Base-by-base conservation (phyloP, 2,797 vertebrate genomes). In the Pseudochromis fuscus region DNA sequence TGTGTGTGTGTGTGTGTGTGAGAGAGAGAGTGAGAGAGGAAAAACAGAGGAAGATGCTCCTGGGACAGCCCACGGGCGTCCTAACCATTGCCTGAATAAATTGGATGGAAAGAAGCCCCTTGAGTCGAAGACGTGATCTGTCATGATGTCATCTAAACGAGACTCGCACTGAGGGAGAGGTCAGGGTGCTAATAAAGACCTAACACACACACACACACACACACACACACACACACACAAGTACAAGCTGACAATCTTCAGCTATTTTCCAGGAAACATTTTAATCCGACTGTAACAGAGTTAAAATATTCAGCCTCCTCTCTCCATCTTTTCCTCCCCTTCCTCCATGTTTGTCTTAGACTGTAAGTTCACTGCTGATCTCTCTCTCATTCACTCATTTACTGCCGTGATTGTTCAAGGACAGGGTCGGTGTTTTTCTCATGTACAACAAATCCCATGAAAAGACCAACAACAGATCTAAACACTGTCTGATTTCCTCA, bases 61-160 rank as follows among this genome's bases (percentile, higher is more conserved):
- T 66, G 81, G 88, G 88, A 89, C 83, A 87, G 79, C 83, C 76
- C 71, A 77, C 67, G 75, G 87, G 84, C 77, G 38, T 85, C 72
- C 72, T 85, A 85, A 88, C 81, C 74, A 83, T 72, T 81, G 87
- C 82, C 88, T 88, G 86, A 90, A 89, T 88, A 86, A 91, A 93
- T 89, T 91, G 89, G 89, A 92, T 75, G 86, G 91, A 89, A 90
- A 88, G 84, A 87, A 85, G 81, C 79, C 83, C 81, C 85, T 86
- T 62, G 77, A 86, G 90, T 82, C 24, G 59, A 81, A 87, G 83
- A 87, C 67, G 84, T 90, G 90, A 90, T 91, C 86, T 84, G 89
- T 91, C 91, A 91, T 89, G 87, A 92, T 92, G 90, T 87, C 83
- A 84, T 88, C 89, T 87, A 79, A 92, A 92, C 72, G 81, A 91